Evolutionary conservation across 2,113 vertebrate species (phyloP), one percentile per base, ranked within the genome.

Genomic region (Silurus glanis): DNA sequence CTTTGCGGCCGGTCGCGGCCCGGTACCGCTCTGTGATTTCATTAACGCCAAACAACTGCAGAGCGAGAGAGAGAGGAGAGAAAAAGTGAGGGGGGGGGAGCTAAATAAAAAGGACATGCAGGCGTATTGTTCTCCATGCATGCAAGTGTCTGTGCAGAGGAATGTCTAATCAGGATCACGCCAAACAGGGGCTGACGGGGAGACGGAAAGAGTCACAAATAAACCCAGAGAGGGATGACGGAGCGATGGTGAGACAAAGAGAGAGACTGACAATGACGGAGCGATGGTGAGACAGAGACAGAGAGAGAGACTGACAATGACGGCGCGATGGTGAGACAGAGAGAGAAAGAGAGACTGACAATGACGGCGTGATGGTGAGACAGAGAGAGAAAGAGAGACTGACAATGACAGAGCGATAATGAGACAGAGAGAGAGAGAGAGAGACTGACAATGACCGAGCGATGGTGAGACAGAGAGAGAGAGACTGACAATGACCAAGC

Each of bases 1-100:
- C 88, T 90, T 91, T 87, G 47, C 13, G 76, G 45, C 59, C 16
- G 14, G 76, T 55, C 37, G 37, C 21, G 61, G 28, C 71, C 76
- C 10, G 49, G 66, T n/a, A 49, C 85, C 64, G 6, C 71, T 59
- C 75, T 51, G 8, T 7, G 61, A 89, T 89, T 86, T 90, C 89
- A 92, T 93, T 92, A 88, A 90, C 90, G 92, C 86, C 37, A 91
- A 91, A 91, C 90, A 61, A 92, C 75, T 84, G 90, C 82, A 80
- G n/a, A 83, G 88, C 89, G 74, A 82, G 59, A 62, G 89, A 14
- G 55, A 83, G 13, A 83, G 49, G 4, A 69, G 47, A 83, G 47
- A 53, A 55, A 80, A 51, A 45, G 47, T 55, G 71, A 83, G 51
- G 2, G 0, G 13, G 74, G 74, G 37, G 16, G 51, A 56, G 75